Conservation (phyloP, 2,888 invertebrate genomes). For the Nebria brevicollis region DNA sequence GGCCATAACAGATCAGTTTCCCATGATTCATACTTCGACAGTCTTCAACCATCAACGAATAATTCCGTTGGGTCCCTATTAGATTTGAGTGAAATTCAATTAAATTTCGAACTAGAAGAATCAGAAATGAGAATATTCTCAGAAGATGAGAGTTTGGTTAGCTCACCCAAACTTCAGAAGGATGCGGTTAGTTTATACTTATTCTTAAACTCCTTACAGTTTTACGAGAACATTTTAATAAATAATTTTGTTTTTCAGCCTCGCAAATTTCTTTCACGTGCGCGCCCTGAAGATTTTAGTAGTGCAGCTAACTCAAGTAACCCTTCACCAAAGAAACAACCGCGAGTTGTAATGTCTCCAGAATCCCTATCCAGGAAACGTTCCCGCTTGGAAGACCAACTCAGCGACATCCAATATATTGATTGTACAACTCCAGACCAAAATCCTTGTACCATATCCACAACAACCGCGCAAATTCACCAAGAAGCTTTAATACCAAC, state of each 20-base stretch:
- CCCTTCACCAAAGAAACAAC: conserved; percentile 72
- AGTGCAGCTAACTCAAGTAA: conserved; percentile 67
- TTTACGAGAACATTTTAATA: neutral
- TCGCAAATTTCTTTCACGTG: conserved; percentile 64
- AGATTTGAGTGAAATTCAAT: conserved; percentile 84
- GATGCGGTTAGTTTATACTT: conserved; percentile 55
- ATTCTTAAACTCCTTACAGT: neutral
- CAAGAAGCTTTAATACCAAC: conserved; percentile 29
- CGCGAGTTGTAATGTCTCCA: conserved; percentile 65
- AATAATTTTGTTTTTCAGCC: conserved; percentile 56
- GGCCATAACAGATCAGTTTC: conserved; percentile 81
- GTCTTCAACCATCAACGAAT: conserved; percentile 69
- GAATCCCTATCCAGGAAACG: conserved; percentile 71
- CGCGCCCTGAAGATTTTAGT: conserved; percentile 67
- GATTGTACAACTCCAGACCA: conserved; percentile 79
- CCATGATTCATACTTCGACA: conserved; percentile 94
- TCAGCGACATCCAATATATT: conserved; percentile 82
- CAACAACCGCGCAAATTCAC: conserved; percentile 60
- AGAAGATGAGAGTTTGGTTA: conserved; percentile 81
- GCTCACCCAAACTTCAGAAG: conserved; percentile 67
- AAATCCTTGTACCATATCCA: conserved; percentile 62
- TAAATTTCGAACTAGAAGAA: conserved; percentile 86
- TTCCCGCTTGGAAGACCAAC: conserved; percentile 79
- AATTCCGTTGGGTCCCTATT: conserved; percentile 64
- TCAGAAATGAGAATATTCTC: conserved; percentile 88